These are phyloP conservation scores for Troides aeacus DNA, from an alignment of 2,888 invertebrate genomes.

Conservation along the genomic window DNA sequence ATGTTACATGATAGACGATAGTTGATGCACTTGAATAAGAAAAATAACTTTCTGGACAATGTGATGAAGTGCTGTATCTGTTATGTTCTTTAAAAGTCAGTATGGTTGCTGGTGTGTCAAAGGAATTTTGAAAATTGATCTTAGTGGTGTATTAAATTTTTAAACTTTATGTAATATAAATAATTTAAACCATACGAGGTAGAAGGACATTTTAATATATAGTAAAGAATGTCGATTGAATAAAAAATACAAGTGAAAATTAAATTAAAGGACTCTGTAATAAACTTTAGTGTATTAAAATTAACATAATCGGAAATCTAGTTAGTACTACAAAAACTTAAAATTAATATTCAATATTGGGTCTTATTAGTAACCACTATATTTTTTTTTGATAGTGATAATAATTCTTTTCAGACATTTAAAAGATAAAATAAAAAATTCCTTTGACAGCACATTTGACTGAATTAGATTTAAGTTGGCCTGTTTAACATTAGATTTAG, in stretches of 20 bases:
- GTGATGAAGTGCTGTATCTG: background rate
- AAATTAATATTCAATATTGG: no score
- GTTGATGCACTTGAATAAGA: no score
- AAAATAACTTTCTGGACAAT: no score
- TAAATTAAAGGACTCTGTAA: background rate
- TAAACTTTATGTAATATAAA: background rate
- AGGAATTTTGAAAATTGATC: background rate
- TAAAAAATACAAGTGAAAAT: no score
- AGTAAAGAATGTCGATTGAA: no score
- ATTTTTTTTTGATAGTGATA: background rate
- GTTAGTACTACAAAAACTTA: background rate
- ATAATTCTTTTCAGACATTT: background rate
- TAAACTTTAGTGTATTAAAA: background rate
- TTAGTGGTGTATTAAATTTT: background rate
- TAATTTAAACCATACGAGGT: no score
- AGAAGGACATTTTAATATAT: no score
- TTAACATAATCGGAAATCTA: background rate
- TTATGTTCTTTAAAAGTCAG: background rate
- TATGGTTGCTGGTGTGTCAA: background rate
- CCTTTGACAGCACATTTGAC: constrained; percentile 5
- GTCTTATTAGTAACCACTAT: background rate
- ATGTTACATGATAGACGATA: no score
- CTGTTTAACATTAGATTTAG: background rate
- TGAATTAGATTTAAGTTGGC: constrained; percentile 7
- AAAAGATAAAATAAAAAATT: background rate